Evolutionary conservation across 2,113 vertebrate genomes (phyloP), one percentile per base, ranked within the genome.

Genomic region (Ochotona curzoniae): DNA sequence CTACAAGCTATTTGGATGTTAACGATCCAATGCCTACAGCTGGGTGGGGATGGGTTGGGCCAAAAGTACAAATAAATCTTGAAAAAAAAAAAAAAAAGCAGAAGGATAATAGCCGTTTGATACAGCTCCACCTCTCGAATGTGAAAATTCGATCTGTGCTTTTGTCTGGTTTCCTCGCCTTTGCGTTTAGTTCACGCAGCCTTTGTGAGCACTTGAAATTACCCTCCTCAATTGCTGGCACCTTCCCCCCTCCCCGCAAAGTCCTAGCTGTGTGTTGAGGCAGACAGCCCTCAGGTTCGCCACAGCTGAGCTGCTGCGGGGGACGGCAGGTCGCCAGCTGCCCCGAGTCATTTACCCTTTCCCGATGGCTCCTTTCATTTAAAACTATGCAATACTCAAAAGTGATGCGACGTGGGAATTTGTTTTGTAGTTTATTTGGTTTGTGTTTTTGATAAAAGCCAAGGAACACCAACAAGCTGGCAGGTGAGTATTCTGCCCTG

Each of bases 1-100:
- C 20, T 67, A 7, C 15, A 60, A 76, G 2, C 75, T 70, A 75
- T 74, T 95, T 61, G 78, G 54, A 94, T 96, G 95, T 83, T 94
- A 96, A 96, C 80, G 61, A 78, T 2, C 3, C 4, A 25, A 38
- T 47, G 71, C 30, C 76, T 71, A 70, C 3, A 80, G 63, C 44
- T 15, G 60, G 18, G 35, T n/a, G 88, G 80, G 38, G 0, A 28
- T 70, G 5, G 44, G 32, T 26, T 25, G 76, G 23, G 25, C 47
- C 60, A 51, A 54, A 4, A 21, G n/a, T n/a, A n/a, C n/a, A n/a
- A n/a, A n/a, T n/a, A n/a, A n/a, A n/a, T n/a, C n/a, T n/a, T n/a
- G n/a, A n/a, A n/a, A 51, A 54, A 4, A 21, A 51, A 54, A 4
- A 21, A 51, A 54, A 4, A 21, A 84, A 17, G 9, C 14, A 79